These are phyloP conservation scores for Branchellion lobata DNA, from an alignment of 2,888 invertebrate species.

Conservation along the genomic window DNA sequence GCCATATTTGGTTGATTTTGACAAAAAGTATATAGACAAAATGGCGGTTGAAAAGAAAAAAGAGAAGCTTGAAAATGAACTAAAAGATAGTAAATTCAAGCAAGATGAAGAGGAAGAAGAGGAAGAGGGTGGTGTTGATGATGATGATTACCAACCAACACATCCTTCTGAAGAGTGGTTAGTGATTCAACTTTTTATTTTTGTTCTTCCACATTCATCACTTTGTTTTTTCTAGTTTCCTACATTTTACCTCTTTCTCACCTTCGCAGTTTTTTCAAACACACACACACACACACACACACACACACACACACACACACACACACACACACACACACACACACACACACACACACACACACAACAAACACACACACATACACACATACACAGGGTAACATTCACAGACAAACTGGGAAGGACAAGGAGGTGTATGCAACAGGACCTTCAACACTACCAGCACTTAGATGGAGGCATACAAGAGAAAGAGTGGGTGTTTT, in stretches of 20 bases:
- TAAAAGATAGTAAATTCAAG: background rate
- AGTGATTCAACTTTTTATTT: background rate
- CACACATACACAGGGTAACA: slow-evolving; percentile 71
- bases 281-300: background rate
- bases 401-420: slow-evolving; percentile 85
- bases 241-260: too few species aligned
- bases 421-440: slow-evolving; percentile 77
- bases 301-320: background rate
- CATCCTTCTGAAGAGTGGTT: slow-evolving; percentile 11
- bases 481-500: too few species aligned
- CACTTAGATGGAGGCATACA: slow-evolving; percentile 67
- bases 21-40: background rate
- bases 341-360: slow-evolving; percentile 27
- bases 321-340: slow-evolving; percentile 8
- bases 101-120: background rate
- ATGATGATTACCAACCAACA: background rate
- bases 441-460: slow-evolving; percentile 73
- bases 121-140: background rate
- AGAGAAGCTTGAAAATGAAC: background rate
- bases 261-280: background rate
- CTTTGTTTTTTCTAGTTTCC: too few species aligned
- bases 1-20: slow-evolving; percentile 13
- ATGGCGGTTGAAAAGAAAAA: background rate
- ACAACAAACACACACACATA: background rate
- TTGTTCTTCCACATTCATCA: too few species aligned